Evolutionary conservation across 1,140 invertebrate genomes (phyloP), one percentile per base, ranked within the genome.

Genomic region (Cotesia chilonis): DNA sequence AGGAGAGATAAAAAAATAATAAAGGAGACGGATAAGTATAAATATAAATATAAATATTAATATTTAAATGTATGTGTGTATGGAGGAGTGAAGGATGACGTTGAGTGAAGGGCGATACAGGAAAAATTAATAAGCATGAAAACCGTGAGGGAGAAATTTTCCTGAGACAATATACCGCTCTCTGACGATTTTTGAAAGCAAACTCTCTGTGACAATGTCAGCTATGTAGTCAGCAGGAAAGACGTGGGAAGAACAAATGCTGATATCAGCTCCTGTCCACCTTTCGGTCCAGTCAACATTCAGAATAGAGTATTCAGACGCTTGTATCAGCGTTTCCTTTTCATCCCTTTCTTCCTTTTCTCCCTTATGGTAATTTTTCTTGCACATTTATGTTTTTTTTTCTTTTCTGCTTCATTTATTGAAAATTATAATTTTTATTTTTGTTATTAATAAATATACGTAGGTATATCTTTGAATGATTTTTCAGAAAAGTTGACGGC

Each of bases 211-310:
- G 60, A 63, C 60, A 63, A 12, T 63, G 60, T 63, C 60, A 63
- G 37, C 14, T 37, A 20, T 36, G n/a, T 9, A 52, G 14, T 36
- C 12, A 55, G 12, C 14, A 68, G 66, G 51, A 68, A 68, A 41
- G 66, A 55, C 28, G 66, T 68, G 66, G 66, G 66, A 20, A 68
- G 51, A 68, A 68, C 66, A 68, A 68, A 68, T 68, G 66, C 66
- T 52, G 66, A 68, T 68, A 68, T 54, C 66, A 65, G 63, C 41
- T n/a, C 7, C 63, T 37, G 35, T 63, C 35, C 60, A 28, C 37
- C 35, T 63, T 63, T 63, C 38, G 36, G 63, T 65, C 38, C 63
- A 63, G 60, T 63, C 47, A 36, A 54, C 66, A 54, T 14, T 51
- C 47, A 66, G 35, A 28, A 66, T 66, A 66, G 35, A 28, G 47